Evolutionary conservation across 2,888 invertebrate species (phyloP).

Genomic region (Danaus chrysippus): DNA sequence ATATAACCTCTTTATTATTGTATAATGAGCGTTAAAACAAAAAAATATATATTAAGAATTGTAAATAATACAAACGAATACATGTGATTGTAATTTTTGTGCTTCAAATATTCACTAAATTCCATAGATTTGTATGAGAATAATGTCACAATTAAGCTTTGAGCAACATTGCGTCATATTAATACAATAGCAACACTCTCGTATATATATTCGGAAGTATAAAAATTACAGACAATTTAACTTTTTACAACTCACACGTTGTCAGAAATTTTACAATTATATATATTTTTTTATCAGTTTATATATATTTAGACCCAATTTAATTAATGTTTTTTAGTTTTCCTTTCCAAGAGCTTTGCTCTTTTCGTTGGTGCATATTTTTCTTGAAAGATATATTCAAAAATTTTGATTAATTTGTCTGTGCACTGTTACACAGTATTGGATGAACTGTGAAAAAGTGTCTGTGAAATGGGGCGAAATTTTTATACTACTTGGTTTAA

Average conservation of each 20-base stretch:
- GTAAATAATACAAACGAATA: too few species aligned
- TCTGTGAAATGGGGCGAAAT: too few species aligned
- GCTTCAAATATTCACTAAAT: not conserved
- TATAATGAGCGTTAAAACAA: too few species aligned
- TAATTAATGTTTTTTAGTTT: slow-evolving; percentile 16
- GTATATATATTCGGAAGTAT: slow-evolving; percentile 54
- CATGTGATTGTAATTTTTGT: too few species aligned
- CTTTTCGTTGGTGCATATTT: not conserved
- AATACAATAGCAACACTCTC: slow-evolving; percentile 32
- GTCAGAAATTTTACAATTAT: slow-evolving; percentile 52
- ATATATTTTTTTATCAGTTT: slow-evolving; percentile 40
- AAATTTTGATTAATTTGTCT: not conserved
- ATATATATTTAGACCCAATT: slow-evolving; percentile 28
- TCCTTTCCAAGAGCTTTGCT: slow-evolving; percentile 1
- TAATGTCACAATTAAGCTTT: slow-evolving; percentile 45
- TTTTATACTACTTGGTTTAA: too few species aligned
- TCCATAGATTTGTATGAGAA: slow-evolving; percentile 1
- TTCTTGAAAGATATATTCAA: not conserved
- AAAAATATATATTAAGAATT: too few species aligned
- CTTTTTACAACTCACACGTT: slow-evolving; percentile 42
- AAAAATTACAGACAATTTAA: slow-evolving; percentile 60
- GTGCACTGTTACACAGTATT: too few species aligned
- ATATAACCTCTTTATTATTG: too few species aligned
- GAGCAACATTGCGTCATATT: slow-evolving; percentile 53
- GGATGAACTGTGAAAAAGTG: too few species aligned